Evolutionary conservation across 2,888 invertebrate genomes (phyloP), one percentile per base, ranked within the genome.

Genomic region (Philonicus albiceps): DNA sequence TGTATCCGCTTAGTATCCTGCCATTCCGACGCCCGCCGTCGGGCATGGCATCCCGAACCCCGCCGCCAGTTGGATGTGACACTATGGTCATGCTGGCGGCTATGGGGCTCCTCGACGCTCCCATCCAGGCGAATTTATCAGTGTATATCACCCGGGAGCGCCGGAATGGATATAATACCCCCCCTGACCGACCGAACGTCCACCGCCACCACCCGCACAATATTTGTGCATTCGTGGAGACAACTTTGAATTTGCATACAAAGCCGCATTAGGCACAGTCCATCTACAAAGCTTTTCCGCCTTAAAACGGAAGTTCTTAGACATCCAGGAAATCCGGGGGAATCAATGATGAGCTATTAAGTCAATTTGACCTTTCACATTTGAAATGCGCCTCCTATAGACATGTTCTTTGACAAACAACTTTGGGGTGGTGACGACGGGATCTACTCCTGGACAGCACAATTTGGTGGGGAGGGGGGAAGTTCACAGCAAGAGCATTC

Each of bases 291-390:
- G 89, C 90, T 90, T 89, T 91, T 91, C 91, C 90, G 91, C 90
- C 87, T 89, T 90, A 90, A 90, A 91, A 89, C 91, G 92, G 91
- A 92, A 91, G 90, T 90, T 90, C 91, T 91, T 90, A 90, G 91
- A 90, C 91, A 91, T 90, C 89, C 90, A 91, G 91, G 92, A 91
- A 90, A 90, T 91, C 91, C 91, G 92, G 90, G 90, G 91, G 91
- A 91, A 91, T 91, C 91, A 91, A 91, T 91, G 92, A 91, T 91
- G 91, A 92, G 91, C 91, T 91, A 91, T 91, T 92, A 91, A 91
- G 91, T 91, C 91, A 86, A 86, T 78, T 76, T 75, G 64, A 86
- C 86, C 86, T 78, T 78, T 84, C 84, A 73, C 84, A 84, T 84
- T 64, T 84, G 64, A 84, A 84, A 84, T 84, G 84, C 73, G 84